phyloP scores from a whole-genome alignment of 2,113 vertebrate genomes.

The Astur gentilis region DNA sequence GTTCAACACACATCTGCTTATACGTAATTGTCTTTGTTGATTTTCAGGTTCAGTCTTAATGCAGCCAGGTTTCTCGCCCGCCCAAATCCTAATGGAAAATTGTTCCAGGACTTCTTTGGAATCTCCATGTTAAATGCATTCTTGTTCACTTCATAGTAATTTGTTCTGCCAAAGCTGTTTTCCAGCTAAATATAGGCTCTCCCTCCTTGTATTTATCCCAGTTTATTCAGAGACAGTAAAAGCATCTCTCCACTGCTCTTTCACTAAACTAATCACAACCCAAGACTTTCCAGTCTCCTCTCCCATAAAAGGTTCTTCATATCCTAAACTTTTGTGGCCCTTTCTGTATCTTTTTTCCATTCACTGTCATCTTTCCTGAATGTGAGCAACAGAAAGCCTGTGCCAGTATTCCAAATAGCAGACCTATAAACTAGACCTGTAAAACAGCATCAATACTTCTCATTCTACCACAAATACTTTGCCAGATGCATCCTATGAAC shows the following conservation, averaged over 20 bases:
- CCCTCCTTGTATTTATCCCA: background rate
- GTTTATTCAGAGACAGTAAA: background rate
- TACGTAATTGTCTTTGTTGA: background rate
- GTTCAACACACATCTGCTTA: background rate
- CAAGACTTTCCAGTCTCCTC: background rate
- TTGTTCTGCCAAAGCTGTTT: background rate
- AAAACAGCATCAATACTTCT: background rate
- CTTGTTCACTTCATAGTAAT: background rate
- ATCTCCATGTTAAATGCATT: background rate
- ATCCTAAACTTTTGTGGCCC: no score
- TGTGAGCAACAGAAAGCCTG: background rate
- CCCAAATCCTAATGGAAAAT: background rate
- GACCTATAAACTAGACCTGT: background rate
- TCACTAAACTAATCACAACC: background rate
- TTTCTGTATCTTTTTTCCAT: background rate
- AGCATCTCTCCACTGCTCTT: background rate
- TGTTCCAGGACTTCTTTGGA: background rate
- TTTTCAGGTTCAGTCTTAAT: background rate
- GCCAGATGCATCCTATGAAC: background rate
- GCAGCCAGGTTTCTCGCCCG: background rate
- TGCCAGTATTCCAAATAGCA: background rate
- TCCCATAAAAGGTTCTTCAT: background rate
- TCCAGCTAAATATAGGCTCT: background rate
- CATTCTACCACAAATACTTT: background rate
- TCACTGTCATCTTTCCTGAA: background rate